Base-by-base conservation (phyloP, 2,797 vertebrate genomes). In the Carduelis carduelis region DNA sequence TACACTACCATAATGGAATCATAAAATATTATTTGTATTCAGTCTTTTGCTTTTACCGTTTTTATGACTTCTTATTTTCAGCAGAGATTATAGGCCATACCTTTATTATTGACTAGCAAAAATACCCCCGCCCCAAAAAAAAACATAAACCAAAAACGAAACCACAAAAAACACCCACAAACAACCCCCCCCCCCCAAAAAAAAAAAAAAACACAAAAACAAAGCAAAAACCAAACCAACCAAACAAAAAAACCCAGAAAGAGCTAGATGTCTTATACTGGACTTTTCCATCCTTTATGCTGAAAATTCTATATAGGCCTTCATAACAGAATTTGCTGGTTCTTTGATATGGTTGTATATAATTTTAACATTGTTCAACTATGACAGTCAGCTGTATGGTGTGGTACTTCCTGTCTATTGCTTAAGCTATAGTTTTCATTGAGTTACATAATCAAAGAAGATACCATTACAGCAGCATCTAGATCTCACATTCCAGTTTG, bases 391-490 rank as follows among this genome's bases (percentile, higher is more conserved):
- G 21, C 55, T 83, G 34, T 47, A 22, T 50, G 88, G 41, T 41
- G 22, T 56, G 83, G 55, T 50, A 32, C 41, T 82, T 90, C 49
- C 69, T 57, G n/a, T 28, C 57, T 64, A 2, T 89, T 86, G 95
- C 87, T 84, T 69, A 84, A 81, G 39, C n/a, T 28, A 7, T 20
- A 46, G 19, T 61, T 94, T 93, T 91, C 66, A 65, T 55, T 70
- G 80, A 90, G 71, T 74, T 85, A 76, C 72, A 61, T 70, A 91
- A 90, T 92, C 93, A 96, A 49, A 94, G 83, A 70, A 59, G 70
- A 88, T 93, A n/a, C 71, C 63, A 84, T 90, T 79, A 79, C 37
- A 44, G 56, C 57, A 83, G 46, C 65, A 89, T 56, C 89, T 61
- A 91, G 88, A 89, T 81, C 61, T 92, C 5, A 0, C 89, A 90